phyloP scores from a whole-genome alignment of 2,113 vertebrate species.

The Pardalotus punctatus region DNA sequence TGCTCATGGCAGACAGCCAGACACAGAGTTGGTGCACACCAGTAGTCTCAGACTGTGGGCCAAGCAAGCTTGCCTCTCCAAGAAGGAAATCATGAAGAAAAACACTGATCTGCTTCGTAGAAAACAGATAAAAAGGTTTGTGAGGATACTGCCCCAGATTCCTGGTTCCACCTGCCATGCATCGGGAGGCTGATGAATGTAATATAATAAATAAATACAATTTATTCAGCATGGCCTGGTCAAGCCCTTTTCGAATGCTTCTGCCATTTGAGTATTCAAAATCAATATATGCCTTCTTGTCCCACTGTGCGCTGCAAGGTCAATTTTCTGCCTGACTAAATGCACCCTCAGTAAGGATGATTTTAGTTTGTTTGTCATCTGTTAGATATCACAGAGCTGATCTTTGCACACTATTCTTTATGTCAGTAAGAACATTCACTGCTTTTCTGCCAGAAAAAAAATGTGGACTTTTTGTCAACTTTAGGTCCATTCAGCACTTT shows the following conservation, averaged over 20 bases:
- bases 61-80: neutral
- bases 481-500: neutral
- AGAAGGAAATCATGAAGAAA: neutral
- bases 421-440: neutral
- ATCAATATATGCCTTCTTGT: constrained; percentile 1
- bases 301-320: neutral
- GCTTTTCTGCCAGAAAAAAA: neutral
- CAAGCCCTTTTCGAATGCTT: neutral
- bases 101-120: neutral
- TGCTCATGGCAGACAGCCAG: neutral
- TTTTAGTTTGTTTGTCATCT: constrained; percentile 27
- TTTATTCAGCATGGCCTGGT: neutral
- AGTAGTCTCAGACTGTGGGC: neutral
- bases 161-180: neutral
- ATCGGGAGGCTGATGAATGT: neutral
- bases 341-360: neutral
- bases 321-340: constrained; percentile 27
- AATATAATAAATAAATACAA: neutral
- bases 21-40: neutral
- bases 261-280: neutral
- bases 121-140: neutral
- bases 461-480: neutral
- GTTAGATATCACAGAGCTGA: neutral
- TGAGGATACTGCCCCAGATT: neutral
- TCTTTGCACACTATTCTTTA: constrained; percentile 15